A percentile compares a stretch with the other conserved stretches of the same genome.
phyloP scores from a whole-genome alignment of 2,113 vertebrate genomes.

The Anolis carolinensis region DNA sequence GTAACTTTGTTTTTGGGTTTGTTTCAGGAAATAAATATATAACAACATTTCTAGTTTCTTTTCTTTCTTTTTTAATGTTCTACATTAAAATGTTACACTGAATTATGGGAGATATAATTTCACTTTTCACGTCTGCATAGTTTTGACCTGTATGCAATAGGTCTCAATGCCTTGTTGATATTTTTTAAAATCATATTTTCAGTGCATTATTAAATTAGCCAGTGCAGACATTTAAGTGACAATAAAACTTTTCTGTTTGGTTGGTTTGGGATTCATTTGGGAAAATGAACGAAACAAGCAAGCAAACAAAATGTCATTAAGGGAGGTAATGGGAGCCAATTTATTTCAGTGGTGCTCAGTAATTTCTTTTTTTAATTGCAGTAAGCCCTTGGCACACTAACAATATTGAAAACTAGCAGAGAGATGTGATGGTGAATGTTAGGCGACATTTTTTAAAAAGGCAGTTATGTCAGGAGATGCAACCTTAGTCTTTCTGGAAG shows the following conservation, averaged over 20 bases:
- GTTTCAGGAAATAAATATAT: neutral
- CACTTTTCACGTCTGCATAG: neutral
- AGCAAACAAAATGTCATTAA: neutral
- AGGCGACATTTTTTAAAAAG: conserved; percentile 58
- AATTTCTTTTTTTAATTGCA: neutral
- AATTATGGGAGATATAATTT: neutral
- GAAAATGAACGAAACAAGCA: neutral
- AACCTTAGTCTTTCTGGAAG: conserved; percentile 47
- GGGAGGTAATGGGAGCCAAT: neutral
- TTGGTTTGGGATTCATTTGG: neutral
- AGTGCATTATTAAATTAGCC: neutral
- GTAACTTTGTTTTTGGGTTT: neutral
- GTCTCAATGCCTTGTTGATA: neutral
- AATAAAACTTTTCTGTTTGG: neutral
- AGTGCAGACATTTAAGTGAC: neutral
- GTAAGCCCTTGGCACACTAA: conserved; percentile 39
- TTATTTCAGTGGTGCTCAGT: neutral
- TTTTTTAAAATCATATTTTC: neutral
- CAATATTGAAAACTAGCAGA: conserved; percentile 46
- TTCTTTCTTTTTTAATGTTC: no score
- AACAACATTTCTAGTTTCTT: neutral
- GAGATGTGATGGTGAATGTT: conserved; percentile 51
- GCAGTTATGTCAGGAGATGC: conserved; percentile 68
- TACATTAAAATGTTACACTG: neutral
- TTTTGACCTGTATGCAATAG: neutral